These are phyloP conservation scores for Nemopilema nomurai DNA, from an alignment of 30 jellyfish, hydroid and myxozoan species.

Conservation along the genomic window DNA sequence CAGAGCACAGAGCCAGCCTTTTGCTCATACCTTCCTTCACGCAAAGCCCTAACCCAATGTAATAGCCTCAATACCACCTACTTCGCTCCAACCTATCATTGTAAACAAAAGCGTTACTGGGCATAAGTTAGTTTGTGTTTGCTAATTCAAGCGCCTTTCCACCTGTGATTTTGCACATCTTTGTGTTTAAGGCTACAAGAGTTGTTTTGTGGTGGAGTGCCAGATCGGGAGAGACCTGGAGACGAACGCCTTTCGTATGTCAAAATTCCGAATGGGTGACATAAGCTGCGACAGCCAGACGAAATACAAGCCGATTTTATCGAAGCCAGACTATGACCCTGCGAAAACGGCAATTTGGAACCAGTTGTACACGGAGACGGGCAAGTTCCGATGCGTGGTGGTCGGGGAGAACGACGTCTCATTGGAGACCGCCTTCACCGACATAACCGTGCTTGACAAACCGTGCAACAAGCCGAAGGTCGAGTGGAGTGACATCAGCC, in stretches of 20 bases:
- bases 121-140: too few species aligned
- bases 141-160: too few species aligned
- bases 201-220: slow-evolving; percentile 49
- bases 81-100: too few species aligned
- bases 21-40: too few species aligned
- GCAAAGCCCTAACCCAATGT: too few species aligned
- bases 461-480: slow-evolving; percentile 68
- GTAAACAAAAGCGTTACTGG: too few species aligned
- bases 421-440: slow-evolving; percentile 50
- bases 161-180: background rate
- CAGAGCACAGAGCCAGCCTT: too few species aligned
- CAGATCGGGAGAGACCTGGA: slow-evolving; percentile 18
- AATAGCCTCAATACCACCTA: too few species aligned
- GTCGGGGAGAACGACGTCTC: slow-evolving; percentile 59
- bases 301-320: slow-evolving; percentile 20
- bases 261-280: slow-evolving; percentile 46
- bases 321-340: slow-evolving; percentile 47
- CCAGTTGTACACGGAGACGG: slow-evolving; percentile 8
- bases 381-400: slow-evolving; percentile 44
- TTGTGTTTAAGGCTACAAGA: slow-evolving; percentile 8
- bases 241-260: background rate
- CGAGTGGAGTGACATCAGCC: slow-evolving; percentile 29
- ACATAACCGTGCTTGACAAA: slow-evolving; percentile 58
- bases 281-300: slow-evolving; percentile 1
- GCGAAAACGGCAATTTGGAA: slow-evolving; percentile 31